These are phyloP conservation scores for Perdix hodgsoniae DNA, from an alignment of 2,797 vertebrate species.

Conservation along the genomic window DNA sequence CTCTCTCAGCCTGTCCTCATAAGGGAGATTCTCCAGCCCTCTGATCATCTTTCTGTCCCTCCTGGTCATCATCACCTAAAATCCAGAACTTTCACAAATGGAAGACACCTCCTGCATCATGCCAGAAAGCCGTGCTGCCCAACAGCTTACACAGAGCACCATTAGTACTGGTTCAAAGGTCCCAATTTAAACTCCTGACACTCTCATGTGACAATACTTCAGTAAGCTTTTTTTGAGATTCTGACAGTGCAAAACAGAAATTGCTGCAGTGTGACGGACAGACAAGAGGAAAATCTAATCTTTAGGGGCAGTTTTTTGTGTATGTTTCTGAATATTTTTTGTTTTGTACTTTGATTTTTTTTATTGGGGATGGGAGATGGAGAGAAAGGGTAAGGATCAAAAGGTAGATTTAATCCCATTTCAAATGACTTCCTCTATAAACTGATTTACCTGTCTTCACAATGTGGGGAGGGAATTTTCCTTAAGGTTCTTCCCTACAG, in stretches of 20 bases:
- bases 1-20: no score
- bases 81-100: neutral
- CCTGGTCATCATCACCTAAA: neutral
- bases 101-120: neutral
- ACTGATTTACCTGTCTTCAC: neutral
- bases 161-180: neutral
- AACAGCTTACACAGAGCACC: neutral
- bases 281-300: neutral
- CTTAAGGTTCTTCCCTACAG: neutral
- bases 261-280: neutral
- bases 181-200: neutral
- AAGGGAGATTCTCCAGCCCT: no score
- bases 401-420: neutral
- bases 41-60: no score
- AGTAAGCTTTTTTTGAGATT: neutral
- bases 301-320: neutral
- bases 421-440: neutral
- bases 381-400: fast-evolving
- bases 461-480: neutral
- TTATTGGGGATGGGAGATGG: neutral
- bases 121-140: fast-evolving
- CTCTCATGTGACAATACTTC: neutral
- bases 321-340: neutral
- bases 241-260: neutral
- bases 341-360: neutral